phyloP scores from a whole-genome alignment of 2,113 vertebrate genomes.

The Poecilia latipinna region DNA sequence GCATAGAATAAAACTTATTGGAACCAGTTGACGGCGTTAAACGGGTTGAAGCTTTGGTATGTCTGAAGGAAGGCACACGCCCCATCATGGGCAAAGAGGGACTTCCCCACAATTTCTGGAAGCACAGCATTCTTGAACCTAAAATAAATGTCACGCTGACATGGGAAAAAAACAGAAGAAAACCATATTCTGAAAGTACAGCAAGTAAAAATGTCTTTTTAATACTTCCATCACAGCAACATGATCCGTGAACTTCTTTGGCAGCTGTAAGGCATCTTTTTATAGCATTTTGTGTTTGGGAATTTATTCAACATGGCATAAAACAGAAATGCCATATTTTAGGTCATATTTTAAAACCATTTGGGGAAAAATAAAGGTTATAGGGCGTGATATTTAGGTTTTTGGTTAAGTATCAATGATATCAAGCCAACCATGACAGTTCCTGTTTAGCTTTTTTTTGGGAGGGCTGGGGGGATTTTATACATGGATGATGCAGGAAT shows the following conservation, averaged over 20 bases:
- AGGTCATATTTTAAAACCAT: neutral
- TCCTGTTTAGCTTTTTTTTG: neutral
- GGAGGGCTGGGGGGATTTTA: neutral
- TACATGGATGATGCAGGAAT: neutral
- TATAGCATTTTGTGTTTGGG: neutral
- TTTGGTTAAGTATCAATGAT: neutral
- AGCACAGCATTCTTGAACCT: slow-evolving; percentile 35
- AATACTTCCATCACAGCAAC: neutral
- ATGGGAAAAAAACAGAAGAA: slow-evolving; percentile 38
- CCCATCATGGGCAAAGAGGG: slow-evolving; percentile 48
- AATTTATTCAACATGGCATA: neutral
- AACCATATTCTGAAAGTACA: slow-evolving; percentile 5
- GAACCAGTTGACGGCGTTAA: slow-evolving; percentile 56
- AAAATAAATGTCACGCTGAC: slow-evolving; percentile 40
- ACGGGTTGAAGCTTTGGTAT: slow-evolving; percentile 59
- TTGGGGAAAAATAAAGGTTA: neutral
- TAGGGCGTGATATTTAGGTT: neutral
- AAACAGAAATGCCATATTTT: neutral
- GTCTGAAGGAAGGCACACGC: slow-evolving; percentile 52
- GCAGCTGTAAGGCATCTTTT: neutral
- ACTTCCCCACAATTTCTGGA: slow-evolving; percentile 61
- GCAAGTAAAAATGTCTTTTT: slow-evolving; percentile 3
- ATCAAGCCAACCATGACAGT: neutral
- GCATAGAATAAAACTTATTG: slow-evolving; percentile 39
- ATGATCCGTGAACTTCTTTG: neutral